These are phyloP conservation scores for Papilio dardanus DNA, from an alignment of 1,140 invertebrate genomes.

Conservation along the genomic window DNA sequence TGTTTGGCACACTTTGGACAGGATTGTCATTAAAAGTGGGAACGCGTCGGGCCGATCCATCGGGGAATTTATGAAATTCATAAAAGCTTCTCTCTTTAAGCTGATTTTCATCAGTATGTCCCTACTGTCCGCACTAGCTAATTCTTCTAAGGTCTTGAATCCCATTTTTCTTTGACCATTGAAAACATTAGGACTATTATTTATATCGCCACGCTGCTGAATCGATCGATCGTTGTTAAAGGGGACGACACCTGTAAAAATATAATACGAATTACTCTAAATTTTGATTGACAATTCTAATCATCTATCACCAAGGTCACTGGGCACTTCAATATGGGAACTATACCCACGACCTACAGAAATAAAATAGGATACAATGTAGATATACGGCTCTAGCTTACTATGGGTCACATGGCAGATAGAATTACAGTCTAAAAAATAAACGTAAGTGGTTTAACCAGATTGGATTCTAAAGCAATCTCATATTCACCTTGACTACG, in stretches of 20 bases:
- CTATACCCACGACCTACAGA: too few relatives aligned
- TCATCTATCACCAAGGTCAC: background rate
- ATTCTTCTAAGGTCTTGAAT: conserved; percentile 50
- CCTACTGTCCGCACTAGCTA: conserved; percentile 50
- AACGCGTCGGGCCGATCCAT: conserved; percentile 58
- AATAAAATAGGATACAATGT: too few relatives aligned
- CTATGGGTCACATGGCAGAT: too few relatives aligned
- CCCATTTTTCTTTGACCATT: conserved; percentile 37
- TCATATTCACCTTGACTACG: background rate
- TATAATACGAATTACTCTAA: background rate
- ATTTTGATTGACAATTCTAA: background rate
- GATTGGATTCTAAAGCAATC: background rate
- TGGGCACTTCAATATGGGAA: too few relatives aligned
- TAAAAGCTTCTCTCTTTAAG: conserved; percentile 54
- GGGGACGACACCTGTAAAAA: background rate
- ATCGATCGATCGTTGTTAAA: background rate
- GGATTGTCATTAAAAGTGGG: conserved; percentile 59
- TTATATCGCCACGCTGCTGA: background rate
- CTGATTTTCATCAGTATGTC: conserved; percentile 61
- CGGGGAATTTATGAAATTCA: conserved; percentile 49
- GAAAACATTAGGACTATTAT: background rate
- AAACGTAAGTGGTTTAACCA: too few relatives aligned
- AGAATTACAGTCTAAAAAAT: too few relatives aligned
- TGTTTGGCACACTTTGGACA: conserved; percentile 64
- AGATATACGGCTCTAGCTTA: too few relatives aligned